A percentile compares a stretch with the other conserved stretches of the same genome.
Conservation (phyloP, 2,797 vertebrate genomes). For the Brachyrhaphis roseni region DNA sequence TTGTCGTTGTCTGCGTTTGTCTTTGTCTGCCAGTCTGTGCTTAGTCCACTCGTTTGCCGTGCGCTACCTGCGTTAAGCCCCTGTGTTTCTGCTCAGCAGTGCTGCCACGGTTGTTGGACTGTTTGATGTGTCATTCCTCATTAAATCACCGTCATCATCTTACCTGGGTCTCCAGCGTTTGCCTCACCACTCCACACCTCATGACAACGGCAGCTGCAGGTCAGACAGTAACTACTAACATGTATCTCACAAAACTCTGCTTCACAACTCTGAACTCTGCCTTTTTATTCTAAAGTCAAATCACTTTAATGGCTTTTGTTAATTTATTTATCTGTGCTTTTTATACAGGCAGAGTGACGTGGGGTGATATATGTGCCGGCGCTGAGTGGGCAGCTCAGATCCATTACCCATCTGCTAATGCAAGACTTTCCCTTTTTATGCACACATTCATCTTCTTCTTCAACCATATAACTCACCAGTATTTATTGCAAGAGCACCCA, state of each 20-base stretch:
- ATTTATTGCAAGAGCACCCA: conserved; percentile 12
- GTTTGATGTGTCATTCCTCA: too few relatives aligned
- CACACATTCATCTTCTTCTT: conserved; percentile 52
- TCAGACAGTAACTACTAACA: not conserved
- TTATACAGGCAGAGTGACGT: conserved; percentile 40
- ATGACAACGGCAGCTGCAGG: not conserved
- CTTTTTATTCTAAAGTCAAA: conserved; percentile 60
- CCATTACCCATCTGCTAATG: conserved; percentile 68
- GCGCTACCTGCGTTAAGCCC: too few relatives aligned
- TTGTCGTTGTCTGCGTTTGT: too few relatives aligned
- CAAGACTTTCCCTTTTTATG: conserved; percentile 53
- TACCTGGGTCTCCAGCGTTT: too few relatives aligned
- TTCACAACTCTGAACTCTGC: not conserved
- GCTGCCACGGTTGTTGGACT: too few relatives aligned
- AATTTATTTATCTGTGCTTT: conserved; percentile 57
- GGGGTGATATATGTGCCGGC: conserved; percentile 49
- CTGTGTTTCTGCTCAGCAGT: too few relatives aligned
- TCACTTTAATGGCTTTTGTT: conserved; percentile 62
- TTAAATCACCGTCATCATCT: too few relatives aligned
- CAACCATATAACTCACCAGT: conserved; percentile 42
- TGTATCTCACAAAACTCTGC: not conserved
- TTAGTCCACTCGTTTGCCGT: too few relatives aligned
- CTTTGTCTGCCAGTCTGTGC: too few relatives aligned
- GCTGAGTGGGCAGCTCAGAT: conserved; percentile 59
- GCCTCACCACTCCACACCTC: too few relatives aligned